These are phyloP conservation scores for Anniella stebbinsi DNA, from an alignment of 2,797 vertebrate species.

Conservation along the genomic window DNA sequence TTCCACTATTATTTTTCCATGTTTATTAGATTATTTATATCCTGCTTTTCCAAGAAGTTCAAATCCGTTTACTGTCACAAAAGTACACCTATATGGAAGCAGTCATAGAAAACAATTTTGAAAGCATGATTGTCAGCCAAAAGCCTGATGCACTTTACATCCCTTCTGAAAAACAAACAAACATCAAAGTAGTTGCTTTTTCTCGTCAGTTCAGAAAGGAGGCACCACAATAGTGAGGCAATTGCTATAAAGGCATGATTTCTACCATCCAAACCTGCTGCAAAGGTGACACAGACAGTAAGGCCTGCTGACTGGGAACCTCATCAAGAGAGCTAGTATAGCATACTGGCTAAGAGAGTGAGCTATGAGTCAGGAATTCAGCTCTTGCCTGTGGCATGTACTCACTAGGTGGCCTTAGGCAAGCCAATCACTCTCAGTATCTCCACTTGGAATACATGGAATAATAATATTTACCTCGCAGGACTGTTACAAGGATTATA, in stretches of 20 bases:
- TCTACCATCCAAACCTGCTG: not conserved
- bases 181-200: no score
- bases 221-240: not conserved
- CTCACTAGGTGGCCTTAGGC: not conserved
- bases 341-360: not conserved
- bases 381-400: not conserved
- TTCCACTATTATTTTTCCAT: not conserved
- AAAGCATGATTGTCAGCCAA: not conserved
- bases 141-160: no score
- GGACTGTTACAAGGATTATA: no score
- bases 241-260: not conserved
- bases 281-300: not conserved
- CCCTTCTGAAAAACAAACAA: no score
- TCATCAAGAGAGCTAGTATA: not conserved
- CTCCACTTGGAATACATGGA: no score
- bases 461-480: no score
- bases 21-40: not conserved
- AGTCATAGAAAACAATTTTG: not conserved
- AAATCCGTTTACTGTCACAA: not conserved
- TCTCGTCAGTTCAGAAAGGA: no score
- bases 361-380: not conserved
- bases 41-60: not conserved
- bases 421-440: no score
- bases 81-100: not conserved
- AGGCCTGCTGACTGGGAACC: not conserved